Evolutionary conservation across 1,140 invertebrate species (phyloP), one percentile per base, ranked within the genome.

Genomic region (Microplitis mediator): DNA sequence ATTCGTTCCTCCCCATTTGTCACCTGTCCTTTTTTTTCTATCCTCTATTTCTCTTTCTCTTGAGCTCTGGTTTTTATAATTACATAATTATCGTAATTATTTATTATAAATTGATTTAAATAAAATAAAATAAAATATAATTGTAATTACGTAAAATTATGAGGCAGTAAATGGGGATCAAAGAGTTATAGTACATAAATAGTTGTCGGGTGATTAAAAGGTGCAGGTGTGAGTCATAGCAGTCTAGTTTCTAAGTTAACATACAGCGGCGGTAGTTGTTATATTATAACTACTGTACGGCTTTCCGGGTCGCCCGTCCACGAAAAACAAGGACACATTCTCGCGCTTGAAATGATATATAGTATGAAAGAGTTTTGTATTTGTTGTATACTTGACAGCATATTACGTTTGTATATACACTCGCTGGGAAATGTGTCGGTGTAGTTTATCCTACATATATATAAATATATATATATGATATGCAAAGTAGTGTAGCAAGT

Each of bases 281-380:
- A 51, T 23, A 23, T 23, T 23, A 23, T 23, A 23, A 23, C 23
- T 23, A 23, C 23, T 23, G 23, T 23, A 23, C 32, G 39, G 52
- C 56, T 66, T 72, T 72, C 71, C 71, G 71, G 71, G 71, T 67
- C 71, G 71, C 64, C 31, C 71, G 64, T 51, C 23, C 63, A 56
- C 50, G 62, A 66, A 67, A 72, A 72, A 72, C 71, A 72, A 72
- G 71, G 71, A 72, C 71, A 72, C 54, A 72, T 72, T 72, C 71
- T 54, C 64, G 39, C 39, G 54, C 56, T 71, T 16, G 62, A 51
- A 71, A 68, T 52, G 23, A 32, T 36, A 35, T 54, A 50, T 23
- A 23, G 23, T 23, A 23, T 23, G 23, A 23, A 23, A 23, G 23
- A 23, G 23, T 23, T 23, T 23, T 23, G 23, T 23, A 23, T 23